phyloP scores from a whole-genome alignment of 2,888 invertebrate species.

The Julus scanicus region DNA sequence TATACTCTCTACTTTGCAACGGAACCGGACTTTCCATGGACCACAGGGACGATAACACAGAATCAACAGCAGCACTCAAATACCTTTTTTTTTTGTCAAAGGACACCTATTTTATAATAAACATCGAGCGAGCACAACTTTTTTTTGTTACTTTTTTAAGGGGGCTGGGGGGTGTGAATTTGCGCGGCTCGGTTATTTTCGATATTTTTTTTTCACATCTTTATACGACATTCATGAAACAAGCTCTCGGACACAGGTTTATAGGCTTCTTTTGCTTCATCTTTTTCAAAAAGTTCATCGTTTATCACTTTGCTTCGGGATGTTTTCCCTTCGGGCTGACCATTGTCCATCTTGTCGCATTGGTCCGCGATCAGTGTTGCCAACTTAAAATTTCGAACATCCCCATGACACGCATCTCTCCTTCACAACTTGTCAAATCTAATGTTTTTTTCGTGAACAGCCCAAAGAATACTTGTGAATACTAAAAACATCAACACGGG shows the following conservation, averaged over 20 bases:
- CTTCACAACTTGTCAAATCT: no score
- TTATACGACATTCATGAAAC: not conserved
- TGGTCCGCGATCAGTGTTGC: not conserved
- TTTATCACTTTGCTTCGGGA: slow-evolving; percentile 29
- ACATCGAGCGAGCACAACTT: slow-evolving; percentile 5
- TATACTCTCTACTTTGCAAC: not conserved
- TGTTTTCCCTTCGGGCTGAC: not conserved
- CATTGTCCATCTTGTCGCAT: not conserved
- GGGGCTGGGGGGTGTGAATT: not conserved
- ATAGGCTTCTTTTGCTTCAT: not conserved
- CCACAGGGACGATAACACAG: slow-evolving; percentile 33
- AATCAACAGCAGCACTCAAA: slow-evolving; percentile 38
- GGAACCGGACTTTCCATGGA: slow-evolving; percentile 24
- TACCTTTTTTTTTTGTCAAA: not conserved
- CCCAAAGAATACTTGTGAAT: no score
- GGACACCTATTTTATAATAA: not conserved
- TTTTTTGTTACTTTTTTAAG: not conserved
- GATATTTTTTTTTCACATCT: not conserved
- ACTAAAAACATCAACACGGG: no score
- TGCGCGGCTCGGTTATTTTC: not conserved
- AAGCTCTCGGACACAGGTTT: slow-evolving; percentile 28
- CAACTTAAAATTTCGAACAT: not conserved
- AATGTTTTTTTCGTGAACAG: no score
- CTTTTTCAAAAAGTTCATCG: not conserved
- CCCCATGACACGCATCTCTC: no score